Conservation (phyloP, 1,140 invertebrate species). For the Lineus longissimus region DNA sequence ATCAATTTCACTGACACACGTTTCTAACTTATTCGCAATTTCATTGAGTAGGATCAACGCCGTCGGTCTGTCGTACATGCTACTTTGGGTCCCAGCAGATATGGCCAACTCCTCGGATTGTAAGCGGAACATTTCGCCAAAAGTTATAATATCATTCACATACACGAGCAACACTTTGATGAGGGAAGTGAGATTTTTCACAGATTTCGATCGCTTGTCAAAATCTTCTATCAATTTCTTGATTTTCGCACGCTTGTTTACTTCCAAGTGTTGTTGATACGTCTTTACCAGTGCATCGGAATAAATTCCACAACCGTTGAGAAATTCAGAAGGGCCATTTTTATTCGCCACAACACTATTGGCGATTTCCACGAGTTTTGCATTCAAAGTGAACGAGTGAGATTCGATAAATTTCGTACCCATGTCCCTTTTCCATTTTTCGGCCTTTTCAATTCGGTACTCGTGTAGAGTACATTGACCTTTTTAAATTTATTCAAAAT, state of each 20-base stretch:
- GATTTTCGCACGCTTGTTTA: background rate
- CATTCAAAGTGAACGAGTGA: background rate
- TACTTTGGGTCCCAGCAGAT: background rate
- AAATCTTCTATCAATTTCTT: conserved; percentile 3
- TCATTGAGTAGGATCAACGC: background rate
- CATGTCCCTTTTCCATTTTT: conserved; percentile 6
- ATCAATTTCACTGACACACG: conserved; percentile 5
- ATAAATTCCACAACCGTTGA: conserved; percentile 2
- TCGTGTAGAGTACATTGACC: background rate
- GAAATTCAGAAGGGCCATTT: background rate
- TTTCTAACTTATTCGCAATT: conserved; percentile 2
- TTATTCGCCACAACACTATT: background rate
- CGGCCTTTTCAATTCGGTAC: background rate
- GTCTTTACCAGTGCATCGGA: background rate
- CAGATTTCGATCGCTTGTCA: background rate
- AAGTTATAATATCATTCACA: background rate
- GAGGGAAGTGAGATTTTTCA: conserved; percentile 6
- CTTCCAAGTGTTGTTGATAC: conserved; percentile 1
- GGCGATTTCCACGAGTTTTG: conserved; percentile 1
- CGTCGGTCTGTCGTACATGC: background rate
- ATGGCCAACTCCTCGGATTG: background rate
- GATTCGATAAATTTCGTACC: background rate
- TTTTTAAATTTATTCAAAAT: conserved; percentile 5
- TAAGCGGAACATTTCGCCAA: conserved; percentile 1
- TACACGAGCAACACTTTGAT: background rate